Conservation (phyloP, 92 coral and sea anemone genomes). For the Desmophyllum pertusum region DNA sequence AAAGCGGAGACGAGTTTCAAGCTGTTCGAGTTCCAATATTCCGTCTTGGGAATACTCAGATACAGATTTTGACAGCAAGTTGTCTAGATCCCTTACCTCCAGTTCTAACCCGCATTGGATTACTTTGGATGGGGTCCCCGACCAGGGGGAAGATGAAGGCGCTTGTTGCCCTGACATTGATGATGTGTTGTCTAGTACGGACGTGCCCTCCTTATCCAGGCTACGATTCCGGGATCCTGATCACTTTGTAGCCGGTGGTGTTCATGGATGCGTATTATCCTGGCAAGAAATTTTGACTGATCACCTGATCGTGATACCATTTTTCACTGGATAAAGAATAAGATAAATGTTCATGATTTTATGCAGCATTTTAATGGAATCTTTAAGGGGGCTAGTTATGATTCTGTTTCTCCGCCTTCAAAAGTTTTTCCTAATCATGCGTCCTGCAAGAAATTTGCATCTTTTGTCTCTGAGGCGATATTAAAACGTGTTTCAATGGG, state of each 20-base stretch:
- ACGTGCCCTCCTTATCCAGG: conserved; percentile 6
- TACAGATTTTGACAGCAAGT: too few relatives aligned
- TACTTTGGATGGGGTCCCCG: too few relatives aligned
- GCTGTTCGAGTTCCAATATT: too few relatives aligned
- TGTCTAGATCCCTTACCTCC: too few relatives aligned
- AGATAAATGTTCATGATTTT: conserved; percentile 21
- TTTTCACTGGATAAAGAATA: neutral
- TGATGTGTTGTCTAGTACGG: too few relatives aligned
- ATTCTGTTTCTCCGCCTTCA: conserved; percentile 1
- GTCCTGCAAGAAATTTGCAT: conserved; percentile 31
- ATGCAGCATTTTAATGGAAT: conserved; percentile 10
- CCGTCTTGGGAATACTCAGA: too few relatives aligned
- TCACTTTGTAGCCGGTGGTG: conserved; percentile 24
- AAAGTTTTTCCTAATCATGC: conserved; percentile 17
- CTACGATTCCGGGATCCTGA: conserved; percentile 23
- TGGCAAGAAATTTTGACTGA: conserved; percentile 1
- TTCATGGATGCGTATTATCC: neutral
- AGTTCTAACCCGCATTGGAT: too few relatives aligned
- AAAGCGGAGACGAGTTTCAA: too few relatives aligned
- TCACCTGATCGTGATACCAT: conserved; percentile 1
- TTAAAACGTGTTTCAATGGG: conserved; percentile 11
- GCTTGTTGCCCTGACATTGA: too few relatives aligned
- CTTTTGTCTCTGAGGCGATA: conserved; percentile 4
- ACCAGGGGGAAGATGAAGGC: too few relatives aligned
- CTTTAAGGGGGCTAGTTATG: conserved; percentile 19